A percentile compares a stretch with the other conserved stretches of the same genome.
Conservation (phyloP, 2,113 vertebrate genomes). For the Vimba vimba region DNA sequence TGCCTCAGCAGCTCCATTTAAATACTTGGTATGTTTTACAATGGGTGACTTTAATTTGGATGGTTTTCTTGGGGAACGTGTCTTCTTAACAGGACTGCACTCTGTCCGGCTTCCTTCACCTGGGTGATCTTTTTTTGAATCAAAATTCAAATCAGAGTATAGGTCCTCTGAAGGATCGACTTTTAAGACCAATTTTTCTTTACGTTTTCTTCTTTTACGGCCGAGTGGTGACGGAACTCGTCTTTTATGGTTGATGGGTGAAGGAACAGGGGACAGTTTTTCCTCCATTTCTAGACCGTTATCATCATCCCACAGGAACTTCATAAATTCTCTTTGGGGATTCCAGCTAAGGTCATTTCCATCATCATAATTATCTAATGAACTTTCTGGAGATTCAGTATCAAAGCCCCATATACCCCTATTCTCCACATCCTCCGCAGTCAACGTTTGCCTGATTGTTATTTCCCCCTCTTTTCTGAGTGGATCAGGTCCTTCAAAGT, state of each 20-base stretch:
- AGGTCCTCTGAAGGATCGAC: constrained; percentile 89
- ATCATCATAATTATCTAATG: constrained; percentile 84
- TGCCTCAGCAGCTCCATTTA: constrained; percentile 83
- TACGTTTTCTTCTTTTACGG: constrained; percentile 90
- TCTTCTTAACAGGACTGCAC: constrained; percentile 62
- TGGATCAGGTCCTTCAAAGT: constrained; percentile 73
- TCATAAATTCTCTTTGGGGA: constrained; percentile 91
- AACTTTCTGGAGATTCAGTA: constrained; percentile 81
- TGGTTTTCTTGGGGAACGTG: constrained; percentile 74
- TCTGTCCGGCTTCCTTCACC: constrained; percentile 78
- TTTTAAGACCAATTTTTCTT: constrained; percentile 95
- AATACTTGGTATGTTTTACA: constrained; percentile 77
- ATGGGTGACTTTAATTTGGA: constrained; percentile 79
- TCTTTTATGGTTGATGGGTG: constrained; percentile 78
- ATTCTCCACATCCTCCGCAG: constrained; percentile 82
- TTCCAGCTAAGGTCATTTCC: constrained; percentile 84
- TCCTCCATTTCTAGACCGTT: constrained; percentile 82
- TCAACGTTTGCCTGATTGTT: constrained; percentile 87
- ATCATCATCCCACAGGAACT: constrained; percentile 88
- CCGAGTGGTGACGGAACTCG: constrained; percentile 61
- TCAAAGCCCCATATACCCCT: constrained; percentile 84
- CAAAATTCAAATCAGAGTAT: constrained; percentile 80
- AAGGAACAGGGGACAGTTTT: constrained; percentile 72
- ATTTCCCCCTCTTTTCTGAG: constrained; percentile 86
- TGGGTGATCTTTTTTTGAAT: constrained; percentile 80